Evolutionary conservation across 30 jellyfish, hydroid and myxozoan genomes (phyloP), one percentile per base, ranked within the genome.

Genomic region (Chironex yamaguchii): DNA sequence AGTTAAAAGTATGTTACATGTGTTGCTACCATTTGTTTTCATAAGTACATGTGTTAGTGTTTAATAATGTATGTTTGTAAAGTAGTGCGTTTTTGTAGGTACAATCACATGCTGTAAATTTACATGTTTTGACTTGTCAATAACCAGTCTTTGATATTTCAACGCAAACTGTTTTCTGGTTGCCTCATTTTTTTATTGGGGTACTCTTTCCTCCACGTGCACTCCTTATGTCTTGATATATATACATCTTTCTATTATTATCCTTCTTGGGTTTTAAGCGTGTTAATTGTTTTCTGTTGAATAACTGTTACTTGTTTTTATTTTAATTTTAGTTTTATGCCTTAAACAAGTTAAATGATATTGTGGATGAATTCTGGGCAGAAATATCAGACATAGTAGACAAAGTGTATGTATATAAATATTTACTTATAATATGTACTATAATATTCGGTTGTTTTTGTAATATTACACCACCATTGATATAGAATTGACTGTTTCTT

Each of bases 291-390:
- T 12, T n/a, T n/a, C 11, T 3, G 21, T 9, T 42, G 17, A 42
- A 42, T 9, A 42, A 42, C 17, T 6, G 17, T 42, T 42, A 6
- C 9, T 6, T 6, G 9, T 42, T 20, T 36, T 2, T 24, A 23
- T 48, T 87, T 53, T 1, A 27, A 29, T 84, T 83, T 0, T 48
- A 95, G 99, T 85, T 82, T 76, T 95, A 95, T 86, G 99, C 99
- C 1, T 87, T 95, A 76, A 84, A 89, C 67, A 95, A 95, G 66
- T 72, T 95, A 71, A 93, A 95, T 65, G 36, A 76, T 1, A 88
- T 95, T 42, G 99, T 95, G 22, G 97, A 90, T 53, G 97, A 95
- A 31, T 95, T 95, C 90, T 95, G 99, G 99, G 99, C 99, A 4
- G 99, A 95, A 53, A 82, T 95, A 72, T 92, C 99, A 27, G 99